phyloP scores from a whole-genome alignment of 2,888 invertebrate genomes.

The Heliconius erato region DNA sequence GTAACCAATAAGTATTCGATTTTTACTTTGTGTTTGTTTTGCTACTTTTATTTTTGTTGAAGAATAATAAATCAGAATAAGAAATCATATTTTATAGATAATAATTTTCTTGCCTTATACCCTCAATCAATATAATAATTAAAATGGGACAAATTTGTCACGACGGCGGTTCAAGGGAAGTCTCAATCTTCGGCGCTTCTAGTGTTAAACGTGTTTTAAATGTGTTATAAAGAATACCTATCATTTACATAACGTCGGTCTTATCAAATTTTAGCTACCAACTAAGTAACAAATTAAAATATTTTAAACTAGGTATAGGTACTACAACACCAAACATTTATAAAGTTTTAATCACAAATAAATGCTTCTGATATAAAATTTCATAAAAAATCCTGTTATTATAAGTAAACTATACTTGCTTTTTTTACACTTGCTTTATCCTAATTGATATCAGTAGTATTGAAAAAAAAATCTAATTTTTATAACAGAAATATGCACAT shows the following conservation, averaged over 20 bases:
- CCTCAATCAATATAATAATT: too few species aligned
- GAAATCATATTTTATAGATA: too few species aligned
- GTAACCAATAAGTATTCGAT: too few species aligned
- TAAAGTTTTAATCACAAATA: not conserved
- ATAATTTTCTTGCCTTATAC: too few species aligned
- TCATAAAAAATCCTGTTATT: not conserved
- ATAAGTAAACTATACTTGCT: not conserved
- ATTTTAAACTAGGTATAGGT: not conserved
- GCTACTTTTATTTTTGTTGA: too few species aligned
- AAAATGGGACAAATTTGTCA: too few species aligned
- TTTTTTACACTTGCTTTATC: not conserved
- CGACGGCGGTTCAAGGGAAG: too few species aligned
- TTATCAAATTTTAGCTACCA: not conserved
- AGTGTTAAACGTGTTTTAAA: not conserved
- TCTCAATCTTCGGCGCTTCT: too few species aligned
- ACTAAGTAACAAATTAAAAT: not conserved
- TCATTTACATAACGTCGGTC: not conserved
- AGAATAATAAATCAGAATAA: too few species aligned
- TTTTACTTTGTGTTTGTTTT: too few species aligned
- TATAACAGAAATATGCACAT: too few species aligned
- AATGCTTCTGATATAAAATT: not conserved
- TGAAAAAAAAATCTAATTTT: not conserved
- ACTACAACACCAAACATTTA: not conserved
- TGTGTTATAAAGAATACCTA: not conserved
- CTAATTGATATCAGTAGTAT: not conserved